Base-by-base conservation (phyloP, 2,888 invertebrate species). In the Polyommatus iphigenia region DNA sequence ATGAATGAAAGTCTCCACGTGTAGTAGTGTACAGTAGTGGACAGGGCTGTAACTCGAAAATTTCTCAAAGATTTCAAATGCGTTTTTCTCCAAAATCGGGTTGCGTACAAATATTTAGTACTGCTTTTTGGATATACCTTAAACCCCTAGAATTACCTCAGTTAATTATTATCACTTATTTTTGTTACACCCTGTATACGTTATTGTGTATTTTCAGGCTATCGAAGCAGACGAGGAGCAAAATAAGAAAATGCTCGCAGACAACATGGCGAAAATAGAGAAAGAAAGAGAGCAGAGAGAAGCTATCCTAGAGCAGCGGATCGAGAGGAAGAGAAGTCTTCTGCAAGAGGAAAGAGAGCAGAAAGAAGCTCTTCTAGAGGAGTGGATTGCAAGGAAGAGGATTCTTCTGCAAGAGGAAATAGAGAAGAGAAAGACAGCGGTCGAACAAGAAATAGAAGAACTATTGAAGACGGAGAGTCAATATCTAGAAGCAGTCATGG, bases 361-460 rank as follows among this genome's bases (percentile, higher is more conserved):
- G 54, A 54, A 18, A 0, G 85, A 87, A 18, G 73, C 77, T 0
- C 83, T 87, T 3, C 86, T 92, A 1, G 79, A 83, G 1, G 81
- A 82, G 3, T 89, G 88, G 87, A 82, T 85, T 81, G 86, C 86
- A 15, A 86, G 88, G 20, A 88, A 90, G 79, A 82, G 85, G 1
- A 82, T 83, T 77, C 78, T 87, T 8, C 82, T 94, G 78, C 89
- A 93, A 76, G 86, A 90, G 78, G 82, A 91, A 4, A 85, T 93
- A n/a, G 83, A 89, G 4, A 83, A 41, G 10, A 72, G 72, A 72
- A 72, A 72, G 41, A 41, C 36, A n/a, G 36, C 73, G 15, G 46
- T 73, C 20, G 73, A 73, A 46, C 24, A 90, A 78, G 82, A 91
- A 5, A 85, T 93, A 29, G 83, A 89, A 3, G 83, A 83, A 13